These are phyloP conservation scores for Drosophila parabipectinata DNA, from an alignment of 1,140 invertebrate genomes.

Conservation along the genomic window DNA sequence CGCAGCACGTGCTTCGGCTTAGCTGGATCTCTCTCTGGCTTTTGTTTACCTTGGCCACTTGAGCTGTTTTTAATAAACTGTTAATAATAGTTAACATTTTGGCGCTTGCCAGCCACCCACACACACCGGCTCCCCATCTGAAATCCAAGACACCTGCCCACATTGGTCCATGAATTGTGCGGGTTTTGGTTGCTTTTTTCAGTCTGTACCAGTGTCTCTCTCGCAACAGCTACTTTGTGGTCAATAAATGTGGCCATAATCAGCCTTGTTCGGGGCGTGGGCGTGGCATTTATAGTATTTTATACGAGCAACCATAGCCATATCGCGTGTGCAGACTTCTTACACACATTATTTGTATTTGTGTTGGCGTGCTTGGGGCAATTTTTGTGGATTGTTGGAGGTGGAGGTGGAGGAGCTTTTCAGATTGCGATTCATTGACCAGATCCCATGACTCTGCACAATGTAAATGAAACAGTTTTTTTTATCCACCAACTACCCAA, in stretches of 20 bases:
- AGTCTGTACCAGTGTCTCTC: not conserved
- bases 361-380: slow-evolving; percentile 57
- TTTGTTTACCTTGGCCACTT: slow-evolving; percentile 41
- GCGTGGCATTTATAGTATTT: slow-evolving; percentile 39
- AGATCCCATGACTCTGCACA: slow-evolving; percentile 74
- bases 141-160: slow-evolving; percentile 44
- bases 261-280: slow-evolving; percentile 37
- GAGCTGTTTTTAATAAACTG: slow-evolving; percentile 56
- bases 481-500: not conserved
- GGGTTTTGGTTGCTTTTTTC: slow-evolving; percentile 9
- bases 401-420: slow-evolving; percentile 34
- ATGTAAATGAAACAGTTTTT: slow-evolving; percentile 53
- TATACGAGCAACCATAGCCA: slow-evolving; percentile 6
- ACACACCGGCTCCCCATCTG: slow-evolving; percentile 8
- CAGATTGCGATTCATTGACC: slow-evolving; percentile 69
- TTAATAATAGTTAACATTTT: slow-evolving; percentile 65
- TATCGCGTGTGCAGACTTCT: slow-evolving; percentile 49
- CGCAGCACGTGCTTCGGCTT: slow-evolving; percentile 60
- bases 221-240: slow-evolving; percentile 30
- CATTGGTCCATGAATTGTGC: slow-evolving; percentile 13
- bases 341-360: slow-evolving; percentile 11
- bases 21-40: slow-evolving; percentile 31
- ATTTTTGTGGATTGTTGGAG: slow-evolving; percentile 4
- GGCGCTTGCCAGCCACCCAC: slow-evolving; percentile 35
- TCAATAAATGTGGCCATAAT: slow-evolving; percentile 48